Evolutionary conservation across 1,140 invertebrate genomes (phyloP).

Genomic region (Agrypnia vestita): DNA sequence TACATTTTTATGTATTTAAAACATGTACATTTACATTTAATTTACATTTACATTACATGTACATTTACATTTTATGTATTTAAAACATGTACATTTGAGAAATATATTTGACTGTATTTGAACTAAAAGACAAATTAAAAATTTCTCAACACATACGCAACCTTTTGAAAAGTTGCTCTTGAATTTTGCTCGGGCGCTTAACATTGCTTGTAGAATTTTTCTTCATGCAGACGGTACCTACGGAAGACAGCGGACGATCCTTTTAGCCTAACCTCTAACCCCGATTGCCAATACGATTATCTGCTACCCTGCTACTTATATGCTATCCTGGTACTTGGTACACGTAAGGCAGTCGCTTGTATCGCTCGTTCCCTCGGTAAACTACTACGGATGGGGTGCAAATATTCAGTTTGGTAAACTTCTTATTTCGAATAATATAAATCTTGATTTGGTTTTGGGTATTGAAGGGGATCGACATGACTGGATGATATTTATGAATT

Average conservation of each 20-base stretch:
- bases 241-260: conserved; percentile 50
- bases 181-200: background rate
- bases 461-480: conserved; percentile 6
- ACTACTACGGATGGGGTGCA: conserved; percentile 33
- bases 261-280: conserved; percentile 60
- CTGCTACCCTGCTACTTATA: conserved; percentile 2
- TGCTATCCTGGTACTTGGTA: conserved; percentile 21
- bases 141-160: too few relatives aligned
- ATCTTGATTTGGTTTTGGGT: conserved; percentile 4
- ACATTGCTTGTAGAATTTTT: background rate
- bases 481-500: conserved; percentile 9
- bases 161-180: too few relatives aligned
- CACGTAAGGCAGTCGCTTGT: conserved; percentile 47
- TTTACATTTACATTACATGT: too few relatives aligned
- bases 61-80: too few relatives aligned
- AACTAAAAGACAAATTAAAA: too few relatives aligned
- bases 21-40: too few relatives aligned
- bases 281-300: conserved; percentile 62
- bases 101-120: too few relatives aligned
- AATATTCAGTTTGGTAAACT: conserved; percentile 34
- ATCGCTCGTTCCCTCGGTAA: conserved; percentile 43
- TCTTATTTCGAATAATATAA: conserved; percentile 7
- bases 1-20: too few relatives aligned
- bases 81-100: too few relatives aligned
- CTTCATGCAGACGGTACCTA: background rate